Evolutionary conservation across 2,113 vertebrate genomes (phyloP), one percentile per base, ranked within the genome.

Genomic region (Cettia cetti): DNA sequence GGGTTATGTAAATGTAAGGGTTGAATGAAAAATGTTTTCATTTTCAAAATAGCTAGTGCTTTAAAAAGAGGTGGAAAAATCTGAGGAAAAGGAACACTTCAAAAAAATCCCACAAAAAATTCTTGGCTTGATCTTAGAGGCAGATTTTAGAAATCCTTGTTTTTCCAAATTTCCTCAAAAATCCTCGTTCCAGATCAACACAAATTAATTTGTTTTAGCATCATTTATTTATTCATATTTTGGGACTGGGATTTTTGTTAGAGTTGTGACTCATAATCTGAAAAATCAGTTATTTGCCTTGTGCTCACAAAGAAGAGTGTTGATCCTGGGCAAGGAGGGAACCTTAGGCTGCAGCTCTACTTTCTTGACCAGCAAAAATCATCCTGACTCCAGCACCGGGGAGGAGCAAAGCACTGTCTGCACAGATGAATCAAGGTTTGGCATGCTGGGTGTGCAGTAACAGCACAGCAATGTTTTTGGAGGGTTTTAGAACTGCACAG

Each of bases 301-400:
- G 45, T 71, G 47, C 44, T 63, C 1, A 5, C 47, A 30, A 17
- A 0, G 0, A 49, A 50, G 45, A 23, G 5, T 2, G 6, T 19
- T 14, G 13, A 4, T 53, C 45, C 24, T 52, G 40, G 40, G 24
- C 15, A 12, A 39, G 45, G 40, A 45, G 42, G 28, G 37, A 78
- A 11, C 17, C 20, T 44, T 20, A 11, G 57, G 37, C 64, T 74
- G 45, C 68, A 52, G 77, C 57, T 82, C 39, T 44, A 6, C n/a
- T 60, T 27, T 76, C 20, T 39, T 60, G 54, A 37, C 5, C 50
- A 44, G 22, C 49, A 23, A 50, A 76, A 85, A 9, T 14, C 40
- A 1, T 44, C 76, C 71, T 15, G 21, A 54, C 8, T 15, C 1
- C 4, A 37, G 15, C 17, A 2, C 24, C 0, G 3, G 3, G 23